A percentile compares a stretch with the other conserved stretches of the same genome.
phyloP scores from a whole-genome alignment of 2,113 vertebrate species.

The Clupea harengus region DNA sequence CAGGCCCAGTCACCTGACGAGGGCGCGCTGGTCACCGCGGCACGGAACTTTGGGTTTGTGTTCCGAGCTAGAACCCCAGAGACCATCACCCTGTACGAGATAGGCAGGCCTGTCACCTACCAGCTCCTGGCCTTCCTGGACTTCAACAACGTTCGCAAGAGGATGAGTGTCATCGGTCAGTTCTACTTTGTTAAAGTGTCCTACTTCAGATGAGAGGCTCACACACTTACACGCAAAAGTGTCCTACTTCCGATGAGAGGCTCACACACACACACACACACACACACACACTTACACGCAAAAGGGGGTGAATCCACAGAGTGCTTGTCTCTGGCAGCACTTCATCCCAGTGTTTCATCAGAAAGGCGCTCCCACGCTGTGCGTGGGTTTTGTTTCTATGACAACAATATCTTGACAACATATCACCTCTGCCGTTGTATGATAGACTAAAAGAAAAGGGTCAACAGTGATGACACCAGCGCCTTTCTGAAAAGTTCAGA shows the following conservation, averaged over 20 bases:
- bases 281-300: no score
- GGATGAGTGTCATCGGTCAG: constrained; percentile 78
- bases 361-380: no score
- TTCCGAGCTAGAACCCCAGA: constrained; percentile 75
- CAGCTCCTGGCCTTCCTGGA: constrained; percentile 76
- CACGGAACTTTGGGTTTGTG: constrained; percentile 73
- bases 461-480: no score
- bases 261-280: no score
- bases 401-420: no score
- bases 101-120: constrained; percentile 69
- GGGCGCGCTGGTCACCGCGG: constrained; percentile 75
- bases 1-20: constrained; percentile 77
- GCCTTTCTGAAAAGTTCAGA: no score
- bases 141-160: constrained; percentile 75
- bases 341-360: no score
- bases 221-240: not conserved
- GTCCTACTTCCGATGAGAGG: not conserved
- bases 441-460: no score
- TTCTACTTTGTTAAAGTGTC: not conserved
- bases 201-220: not conserved
- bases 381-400: no score
- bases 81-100: constrained; percentile 73
- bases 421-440: no score
- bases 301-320: no score
- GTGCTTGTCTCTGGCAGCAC: no score